Base-by-base conservation (phyloP, 2,888 invertebrate genomes). In the Nemapogon koenigi region DNA sequence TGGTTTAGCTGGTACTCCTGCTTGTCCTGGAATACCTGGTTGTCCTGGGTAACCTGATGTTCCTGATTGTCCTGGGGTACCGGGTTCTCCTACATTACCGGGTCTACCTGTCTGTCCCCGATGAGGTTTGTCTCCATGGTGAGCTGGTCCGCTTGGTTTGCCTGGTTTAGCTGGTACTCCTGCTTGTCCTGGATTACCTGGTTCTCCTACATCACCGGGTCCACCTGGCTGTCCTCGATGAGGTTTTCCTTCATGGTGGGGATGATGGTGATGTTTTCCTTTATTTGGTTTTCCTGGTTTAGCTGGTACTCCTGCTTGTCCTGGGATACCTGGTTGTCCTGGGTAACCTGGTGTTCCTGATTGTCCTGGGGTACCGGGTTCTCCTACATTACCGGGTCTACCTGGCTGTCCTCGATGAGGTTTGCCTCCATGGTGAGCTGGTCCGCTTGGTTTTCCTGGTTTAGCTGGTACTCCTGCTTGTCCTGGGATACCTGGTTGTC, bases 101-200 rank as follows among this genome's bases (percentile, higher is more conserved):
- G 29, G 14, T 3, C 3, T 14, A 14, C 30, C 30, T 3, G 13
- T 17, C 7, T 3, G 1, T 1, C 19, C 22, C n/a, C n/a, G n/a
- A n/a, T n/a, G n/a, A n/a, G n/a, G n/a, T n/a, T n/a, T n/a, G n/a
- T n/a, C n/a, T 2, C 14, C 18, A 10, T 31, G 31, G 11, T 29
- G 16, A 3, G 8, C 16, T 37, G 37, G 35, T 7, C 16, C 8
- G 1, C 7, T 11, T 25, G 28, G 29, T 8, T 28, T 28, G 15
- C 13, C 18, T 16, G 29, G 14, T 3, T 6, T 14, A 14, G 15
- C 30, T 3, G 13, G 26, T 8, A 2, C 1, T 1, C 19, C 22
- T 37, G 40, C 17, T 11, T 17, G 6, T n/a, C 37, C 37, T 36
- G 40, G 30, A 3, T 11, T 13, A n/a, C 18, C 17, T 26, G 36